These are phyloP conservation scores for Amazona finschi DNA, from an alignment of 2,797 vertebrate genomes.

Conservation along the genomic window DNA sequence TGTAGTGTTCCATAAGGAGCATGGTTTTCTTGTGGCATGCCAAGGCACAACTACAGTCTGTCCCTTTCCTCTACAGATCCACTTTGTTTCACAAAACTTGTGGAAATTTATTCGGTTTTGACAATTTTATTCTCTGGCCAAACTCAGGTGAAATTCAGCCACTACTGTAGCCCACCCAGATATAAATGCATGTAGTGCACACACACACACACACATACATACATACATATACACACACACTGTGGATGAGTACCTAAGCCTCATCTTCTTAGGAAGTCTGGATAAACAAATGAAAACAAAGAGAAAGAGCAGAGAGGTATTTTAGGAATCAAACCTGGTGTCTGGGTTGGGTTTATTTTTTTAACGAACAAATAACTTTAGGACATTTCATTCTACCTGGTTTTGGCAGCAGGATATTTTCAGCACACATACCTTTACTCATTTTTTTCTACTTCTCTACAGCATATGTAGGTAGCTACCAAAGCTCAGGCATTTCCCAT, in stretches of 20 bases:
- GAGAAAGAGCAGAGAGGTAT: neutral
- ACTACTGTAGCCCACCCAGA: neutral
- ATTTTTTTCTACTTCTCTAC: neutral
- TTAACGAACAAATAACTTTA: neutral
- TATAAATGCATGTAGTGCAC: neutral
- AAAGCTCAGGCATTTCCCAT: neutral
- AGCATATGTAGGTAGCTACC: neutral
- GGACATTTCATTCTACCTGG: neutral
- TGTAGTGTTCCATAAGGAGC: neutral
- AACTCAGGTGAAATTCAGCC: neutral
- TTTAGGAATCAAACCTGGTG: neutral
- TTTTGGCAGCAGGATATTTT: neutral
- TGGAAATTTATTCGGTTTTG: neutral
- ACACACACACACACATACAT: neutral
- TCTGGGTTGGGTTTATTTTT: neutral
- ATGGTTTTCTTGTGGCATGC: neutral
- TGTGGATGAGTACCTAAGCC: neutral
- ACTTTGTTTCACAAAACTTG: neutral
- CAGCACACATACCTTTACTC: neutral
- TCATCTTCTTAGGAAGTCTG: neutral
- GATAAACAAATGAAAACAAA: neutral
- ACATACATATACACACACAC: neutral
- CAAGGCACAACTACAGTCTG: neutral
- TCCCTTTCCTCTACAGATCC: neutral
- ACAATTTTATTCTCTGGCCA: neutral